phyloP scores from a whole-genome alignment of 2,797 vertebrate species.

The Molossus molossus region DNA sequence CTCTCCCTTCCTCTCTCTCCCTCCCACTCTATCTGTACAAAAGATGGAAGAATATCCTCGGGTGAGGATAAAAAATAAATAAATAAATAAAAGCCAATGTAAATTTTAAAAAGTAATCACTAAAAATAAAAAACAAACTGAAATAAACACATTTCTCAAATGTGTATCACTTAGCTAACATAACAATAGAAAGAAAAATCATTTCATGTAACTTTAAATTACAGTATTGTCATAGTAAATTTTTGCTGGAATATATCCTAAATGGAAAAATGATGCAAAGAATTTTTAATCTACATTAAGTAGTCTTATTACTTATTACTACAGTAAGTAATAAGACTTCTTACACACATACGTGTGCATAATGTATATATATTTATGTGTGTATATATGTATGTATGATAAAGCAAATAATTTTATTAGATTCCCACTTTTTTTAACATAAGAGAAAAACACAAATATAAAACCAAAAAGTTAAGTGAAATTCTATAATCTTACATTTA shows the following conservation, averaged over 20 bases:
- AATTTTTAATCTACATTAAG: conserved; percentile 32
- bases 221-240: not conserved
- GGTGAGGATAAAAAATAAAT: too few species aligned
- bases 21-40: too few species aligned
- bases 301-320: not conserved
- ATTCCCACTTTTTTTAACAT: not conserved
- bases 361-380: not conserved
- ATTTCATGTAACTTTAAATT: conserved; percentile 17
- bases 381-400: not conserved
- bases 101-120: conserved; percentile 24
- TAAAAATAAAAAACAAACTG: not conserved
- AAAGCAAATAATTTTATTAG: conserved; percentile 8
- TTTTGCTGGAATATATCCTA: not conserved
- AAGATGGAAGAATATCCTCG: too few species aligned
- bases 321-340: not conserved
- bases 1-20: too few species aligned
- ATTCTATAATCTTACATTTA: conserved; percentile 1
- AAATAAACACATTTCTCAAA: not conserved
- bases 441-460: not conserved
- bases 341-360: not conserved
- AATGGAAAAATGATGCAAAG: not conserved
- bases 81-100: conserved; percentile 57
- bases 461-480: conserved; percentile 13
- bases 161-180: not conserved
- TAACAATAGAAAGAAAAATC: not conserved